phyloP scores from a whole-genome alignment of 2,888 invertebrate species.

The Oligia fasciuncula region DNA sequence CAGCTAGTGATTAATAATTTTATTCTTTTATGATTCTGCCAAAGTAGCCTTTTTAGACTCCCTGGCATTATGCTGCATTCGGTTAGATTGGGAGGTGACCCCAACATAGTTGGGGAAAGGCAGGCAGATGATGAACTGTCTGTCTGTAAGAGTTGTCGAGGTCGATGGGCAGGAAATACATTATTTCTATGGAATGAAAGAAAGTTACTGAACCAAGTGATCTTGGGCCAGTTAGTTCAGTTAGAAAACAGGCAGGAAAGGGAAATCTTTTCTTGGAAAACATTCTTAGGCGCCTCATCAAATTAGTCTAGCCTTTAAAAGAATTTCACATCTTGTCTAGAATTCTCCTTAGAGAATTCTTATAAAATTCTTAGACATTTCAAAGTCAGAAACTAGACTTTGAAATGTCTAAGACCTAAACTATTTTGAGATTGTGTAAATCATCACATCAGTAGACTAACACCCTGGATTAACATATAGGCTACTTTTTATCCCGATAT shows the following conservation, averaged over 20 bases:
- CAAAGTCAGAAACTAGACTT: background rate
- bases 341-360: background rate
- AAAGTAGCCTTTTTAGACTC: no score
- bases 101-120: background rate
- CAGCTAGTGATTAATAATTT: no score
- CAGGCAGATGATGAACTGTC: background rate
- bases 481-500: no score
- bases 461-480: no score
- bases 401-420: no score
- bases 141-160: background rate
- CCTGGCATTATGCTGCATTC: background rate
- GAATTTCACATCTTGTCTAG: background rate
- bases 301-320: background rate
- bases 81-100: background rate
- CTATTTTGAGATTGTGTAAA: background rate
- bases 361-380: background rate
- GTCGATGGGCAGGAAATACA: background rate
- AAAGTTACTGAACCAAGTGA: background rate
- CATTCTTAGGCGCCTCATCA: background rate
- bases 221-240: background rate
- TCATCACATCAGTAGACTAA: no score
- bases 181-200: background rate
- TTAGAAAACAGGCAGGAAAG: background rate
- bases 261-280: slow-evolving; percentile 3
- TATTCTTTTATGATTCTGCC: no score